Percentiles rank a stretch among this genome's conserved stretches.
phyloP scores from a whole-genome alignment of 2,797 vertebrate genomes.

The Gobio occitaniae region DNA sequence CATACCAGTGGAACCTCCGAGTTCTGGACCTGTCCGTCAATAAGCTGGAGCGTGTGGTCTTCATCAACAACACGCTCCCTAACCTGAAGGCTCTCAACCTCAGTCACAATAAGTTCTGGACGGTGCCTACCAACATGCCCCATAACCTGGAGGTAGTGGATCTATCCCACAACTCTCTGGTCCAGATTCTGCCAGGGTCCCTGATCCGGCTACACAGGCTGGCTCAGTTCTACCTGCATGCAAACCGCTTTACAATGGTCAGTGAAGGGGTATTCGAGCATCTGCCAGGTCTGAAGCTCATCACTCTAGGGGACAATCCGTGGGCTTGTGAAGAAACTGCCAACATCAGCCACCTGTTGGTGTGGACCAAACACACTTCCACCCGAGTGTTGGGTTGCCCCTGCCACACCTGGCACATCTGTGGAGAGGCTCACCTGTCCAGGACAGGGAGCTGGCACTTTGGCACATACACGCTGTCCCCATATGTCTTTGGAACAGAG shows the following conservation, averaged over 20 bases:
- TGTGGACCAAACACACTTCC: conserved; percentile 82
- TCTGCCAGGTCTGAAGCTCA: conserved; percentile 77
- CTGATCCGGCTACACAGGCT: conserved; percentile 84
- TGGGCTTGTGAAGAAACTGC: conserved; percentile 86
- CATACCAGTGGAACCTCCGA: conserved; percentile 94
- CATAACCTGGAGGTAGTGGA: conserved; percentile 84
- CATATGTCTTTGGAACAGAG: conserved; percentile 62
- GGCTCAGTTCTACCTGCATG: conserved; percentile 87
- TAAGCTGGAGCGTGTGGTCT: conserved; percentile 88
- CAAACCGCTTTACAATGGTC: conserved; percentile 88
- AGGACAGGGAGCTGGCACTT: conserved; percentile 74
- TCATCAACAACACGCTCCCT: conserved; percentile 94
- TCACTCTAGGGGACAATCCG: conserved; percentile 89
- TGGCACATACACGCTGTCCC: conserved; percentile 71
- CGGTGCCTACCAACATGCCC: conserved; percentile 95
- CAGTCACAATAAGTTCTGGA: conserved; percentile 94
- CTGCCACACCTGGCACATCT: conserved; percentile 78
- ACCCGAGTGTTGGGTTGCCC: conserved; percentile 83
- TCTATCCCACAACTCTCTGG: conserved; percentile 90
- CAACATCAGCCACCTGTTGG: conserved; percentile 82
- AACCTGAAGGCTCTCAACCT: conserved; percentile 88
- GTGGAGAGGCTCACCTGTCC: conserved; percentile 68
- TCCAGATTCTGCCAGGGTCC: conserved; percentile 89
- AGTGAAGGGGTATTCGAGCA: conserved; percentile 83
- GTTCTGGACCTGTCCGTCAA: conserved; percentile 90